Conservation (phyloP, 2,888 invertebrate species). For the Xanthia togata region DNA sequence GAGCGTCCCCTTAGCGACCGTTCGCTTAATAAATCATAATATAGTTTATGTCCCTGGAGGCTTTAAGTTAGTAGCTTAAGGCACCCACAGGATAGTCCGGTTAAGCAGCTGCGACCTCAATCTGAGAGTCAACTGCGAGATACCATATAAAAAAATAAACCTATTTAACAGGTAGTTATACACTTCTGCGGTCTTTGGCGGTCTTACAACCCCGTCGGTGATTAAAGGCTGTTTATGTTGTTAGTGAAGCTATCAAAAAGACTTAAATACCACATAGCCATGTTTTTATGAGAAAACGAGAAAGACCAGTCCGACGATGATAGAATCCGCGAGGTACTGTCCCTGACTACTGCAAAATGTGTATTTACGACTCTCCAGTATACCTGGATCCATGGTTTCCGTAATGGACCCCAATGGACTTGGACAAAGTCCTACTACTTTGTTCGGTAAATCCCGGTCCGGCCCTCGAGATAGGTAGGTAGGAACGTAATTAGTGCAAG, state of each 20-base stretch:
- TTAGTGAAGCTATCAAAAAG: neutral
- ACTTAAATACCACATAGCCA: neutral
- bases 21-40: no score
- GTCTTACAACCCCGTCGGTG: no score
- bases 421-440: neutral
- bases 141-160: no score
- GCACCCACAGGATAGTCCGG: no score
- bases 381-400: neutral
- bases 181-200: neutral
- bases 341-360: neutral
- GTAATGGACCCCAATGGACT: neutral
- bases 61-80: no score
- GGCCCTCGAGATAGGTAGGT: neutral
- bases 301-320: neutral
- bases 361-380: neutral
- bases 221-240: neutral
- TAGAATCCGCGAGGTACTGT: neutral
- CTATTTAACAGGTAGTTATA: neutral
- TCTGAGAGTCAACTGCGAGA: no score
- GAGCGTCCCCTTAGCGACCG: no score
- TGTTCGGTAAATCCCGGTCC: neutral
- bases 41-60: no score
- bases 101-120: no score
- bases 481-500: neutral
- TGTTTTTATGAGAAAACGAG: neutral